Percentiles rank a stretch among this genome's conserved stretches.
These are phyloP conservation scores for Pimpla rufipes DNA, from an alignment of 2,888 invertebrate genomes.

Conservation along the genomic window DNA sequence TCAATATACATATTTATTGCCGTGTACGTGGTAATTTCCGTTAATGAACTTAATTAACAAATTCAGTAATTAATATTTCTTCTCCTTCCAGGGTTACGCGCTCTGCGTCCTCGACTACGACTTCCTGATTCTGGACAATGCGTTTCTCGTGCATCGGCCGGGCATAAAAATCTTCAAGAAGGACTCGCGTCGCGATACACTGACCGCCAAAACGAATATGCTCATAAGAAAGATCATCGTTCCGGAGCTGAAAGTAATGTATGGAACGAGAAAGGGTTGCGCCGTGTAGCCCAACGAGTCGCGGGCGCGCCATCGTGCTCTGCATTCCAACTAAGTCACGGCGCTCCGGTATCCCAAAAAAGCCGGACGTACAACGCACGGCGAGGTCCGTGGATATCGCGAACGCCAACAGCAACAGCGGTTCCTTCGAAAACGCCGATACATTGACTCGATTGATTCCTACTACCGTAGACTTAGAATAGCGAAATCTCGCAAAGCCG, in stretches of 20 bases:
- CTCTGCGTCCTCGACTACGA: slow-evolving; percentile 96
- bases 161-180: slow-evolving; percentile 95
- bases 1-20: too few relatives aligned
- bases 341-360: not conserved
- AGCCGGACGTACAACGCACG: not conserved
- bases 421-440: slow-evolving; percentile 3
- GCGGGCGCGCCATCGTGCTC: slow-evolving; percentile 38
- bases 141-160: slow-evolving; percentile 96
- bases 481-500: not conserved
- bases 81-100: slow-evolving; percentile 91
- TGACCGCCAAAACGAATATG: slow-evolving; percentile 92
- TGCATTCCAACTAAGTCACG: slow-evolving; percentile 5
- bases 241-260: slow-evolving; percentile 94
- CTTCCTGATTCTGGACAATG: slow-evolving; percentile 96
- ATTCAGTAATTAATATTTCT: not conserved
- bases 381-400: not conserved
- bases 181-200: slow-evolving; percentile 91
- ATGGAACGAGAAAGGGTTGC: slow-evolving; percentile 93
- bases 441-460: slow-evolving; percentile 43
- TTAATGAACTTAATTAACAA: too few relatives aligned
- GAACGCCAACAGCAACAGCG: not conserved
- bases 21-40: too few relatives aligned
- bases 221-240: slow-evolving; percentile 93
- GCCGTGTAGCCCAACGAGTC: slow-evolving; percentile 88
- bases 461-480: slow-evolving; percentile 45